phyloP scores from a whole-genome alignment of 1,140 invertebrate genomes.

The Delia radicum region DNA sequence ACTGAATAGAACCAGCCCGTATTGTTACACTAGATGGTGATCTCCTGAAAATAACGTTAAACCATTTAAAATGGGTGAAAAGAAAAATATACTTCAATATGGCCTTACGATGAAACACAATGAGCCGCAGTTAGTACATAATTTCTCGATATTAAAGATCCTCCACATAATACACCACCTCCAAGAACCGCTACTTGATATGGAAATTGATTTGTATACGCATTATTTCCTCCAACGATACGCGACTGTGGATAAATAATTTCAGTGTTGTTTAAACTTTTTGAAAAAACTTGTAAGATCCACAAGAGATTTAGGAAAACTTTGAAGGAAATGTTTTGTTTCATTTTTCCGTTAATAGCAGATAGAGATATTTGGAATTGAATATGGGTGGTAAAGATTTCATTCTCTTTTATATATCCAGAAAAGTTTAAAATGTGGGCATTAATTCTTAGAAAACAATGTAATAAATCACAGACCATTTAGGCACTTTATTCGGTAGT shows the following conservation, averaged over 20 bases:
- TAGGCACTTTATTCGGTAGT: too few species aligned
- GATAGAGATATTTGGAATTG: background rate
- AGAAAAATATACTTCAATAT: background rate
- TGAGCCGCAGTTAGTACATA: slow-evolving; percentile 64
- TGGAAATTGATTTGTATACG: slow-evolving; percentile 35
- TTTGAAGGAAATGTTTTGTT: background rate
- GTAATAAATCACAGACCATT: too few species aligned
- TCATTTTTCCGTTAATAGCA: background rate
- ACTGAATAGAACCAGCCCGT: slow-evolving; percentile 34
- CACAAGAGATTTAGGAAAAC: background rate
- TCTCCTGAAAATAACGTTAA: background rate
- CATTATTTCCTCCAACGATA: slow-evolving; percentile 37
- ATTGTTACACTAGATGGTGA: background rate
- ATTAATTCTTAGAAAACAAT: too few species aligned
- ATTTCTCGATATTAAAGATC: slow-evolving; percentile 58
- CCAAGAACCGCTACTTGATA: slow-evolving; percentile 32
- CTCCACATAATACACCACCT: slow-evolving; percentile 57
- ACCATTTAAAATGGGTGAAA: too few species aligned
- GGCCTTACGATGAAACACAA: slow-evolving; percentile 41
- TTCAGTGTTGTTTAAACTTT: background rate
- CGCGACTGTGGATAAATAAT: slow-evolving; percentile 9
- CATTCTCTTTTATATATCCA: background rate
- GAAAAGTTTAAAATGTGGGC: too few species aligned
- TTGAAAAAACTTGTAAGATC: background rate
- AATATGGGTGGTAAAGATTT: background rate